A percentile compares a stretch with the other conserved stretches of the same genome.
Evolutionary conservation across 2,888 invertebrate species (phyloP).

Genomic region (Aleiodes alternator): DNA sequence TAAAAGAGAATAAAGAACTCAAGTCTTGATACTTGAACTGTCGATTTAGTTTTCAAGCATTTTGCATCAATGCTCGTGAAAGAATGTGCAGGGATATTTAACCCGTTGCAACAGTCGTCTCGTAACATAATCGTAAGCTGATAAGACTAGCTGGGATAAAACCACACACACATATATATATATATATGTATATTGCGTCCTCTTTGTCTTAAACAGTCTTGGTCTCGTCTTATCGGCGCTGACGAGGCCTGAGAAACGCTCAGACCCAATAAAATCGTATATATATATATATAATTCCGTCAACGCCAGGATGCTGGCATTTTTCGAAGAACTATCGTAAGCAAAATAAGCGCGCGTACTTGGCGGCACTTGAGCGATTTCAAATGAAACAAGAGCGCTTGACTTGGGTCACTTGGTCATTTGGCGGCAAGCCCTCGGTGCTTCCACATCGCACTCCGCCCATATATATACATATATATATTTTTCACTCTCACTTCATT

Average conservation of each 20-base stretch:
- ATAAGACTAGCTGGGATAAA: conserved; percentile 21
- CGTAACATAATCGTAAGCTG: conserved; percentile 30
- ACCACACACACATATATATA: background rate
- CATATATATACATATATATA: no score
- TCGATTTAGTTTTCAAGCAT: no score
- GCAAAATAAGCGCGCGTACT: conserved; percentile 22
- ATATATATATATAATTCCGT: conserved; percentile 32
- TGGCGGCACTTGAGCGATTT: background rate
- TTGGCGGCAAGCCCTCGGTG: conserved; percentile 44
- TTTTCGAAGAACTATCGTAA: conserved; percentile 34
- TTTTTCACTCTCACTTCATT: conserved; percentile 27
- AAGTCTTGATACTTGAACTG: no score
- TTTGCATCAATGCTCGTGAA: background rate
- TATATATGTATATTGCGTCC: background rate
- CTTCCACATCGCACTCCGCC: conserved; percentile 36
- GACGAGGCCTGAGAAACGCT: conserved; percentile 57
- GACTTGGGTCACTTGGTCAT: conserved; percentile 45
- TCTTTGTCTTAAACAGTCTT: conserved; percentile 23
- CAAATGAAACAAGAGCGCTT: conserved; percentile 6
- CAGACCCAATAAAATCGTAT: conserved; percentile 52
- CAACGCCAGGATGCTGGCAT: background rate
- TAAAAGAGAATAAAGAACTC: no score
- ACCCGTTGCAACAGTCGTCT: conserved; percentile 18
- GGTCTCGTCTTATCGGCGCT: conserved; percentile 44
- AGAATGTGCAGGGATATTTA: conserved; percentile 2